A percentile compares a stretch with the other conserved stretches of the same genome.
phyloP scores from a whole-genome alignment of 2,888 invertebrate genomes.

The Drepanosiphum platanoidis region DNA sequence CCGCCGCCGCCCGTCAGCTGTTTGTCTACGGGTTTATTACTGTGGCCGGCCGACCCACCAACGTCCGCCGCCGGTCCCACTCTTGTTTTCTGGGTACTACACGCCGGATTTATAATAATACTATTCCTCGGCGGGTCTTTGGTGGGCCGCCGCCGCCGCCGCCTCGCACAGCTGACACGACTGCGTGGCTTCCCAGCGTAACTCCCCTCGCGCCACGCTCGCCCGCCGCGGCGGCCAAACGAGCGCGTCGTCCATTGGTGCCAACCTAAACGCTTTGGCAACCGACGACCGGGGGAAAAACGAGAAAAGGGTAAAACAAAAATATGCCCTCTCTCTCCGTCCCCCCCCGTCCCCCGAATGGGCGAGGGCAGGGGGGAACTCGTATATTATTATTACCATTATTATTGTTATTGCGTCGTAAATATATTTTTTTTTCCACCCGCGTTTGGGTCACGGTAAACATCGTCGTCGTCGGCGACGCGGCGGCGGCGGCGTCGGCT shows the following conservation, averaged over 20 bases:
- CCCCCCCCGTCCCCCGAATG: neutral
- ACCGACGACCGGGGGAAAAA: neutral
- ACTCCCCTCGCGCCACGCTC: neutral
- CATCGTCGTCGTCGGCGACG: conserved; percentile 12
- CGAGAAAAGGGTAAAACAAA: neutral
- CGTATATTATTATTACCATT: neutral
- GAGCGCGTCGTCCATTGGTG: conserved; percentile 7
- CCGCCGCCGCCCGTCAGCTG: conserved; percentile 31
- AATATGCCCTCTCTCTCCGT: neutral
- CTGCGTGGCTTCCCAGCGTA: neutral
- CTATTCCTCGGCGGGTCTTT: no score
- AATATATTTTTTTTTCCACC: conserved; percentile 18
- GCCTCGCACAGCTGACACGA: no score
- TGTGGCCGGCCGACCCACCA: neutral
- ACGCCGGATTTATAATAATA: no score
- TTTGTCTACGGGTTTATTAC: conserved; percentile 34
- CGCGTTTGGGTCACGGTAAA: conserved; percentile 48
- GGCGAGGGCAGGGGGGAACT: neutral
- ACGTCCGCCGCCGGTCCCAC: neutral
- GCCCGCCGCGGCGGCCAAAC: neutral
- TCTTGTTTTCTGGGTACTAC: no score
- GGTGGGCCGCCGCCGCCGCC: neutral
- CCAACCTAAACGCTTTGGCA: neutral
- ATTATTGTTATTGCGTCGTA: conserved; percentile 4
- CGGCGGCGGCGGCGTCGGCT: neutral